phyloP scores from a whole-genome alignment of 2,113 vertebrate genomes.

The Numida meleagris region DNA sequence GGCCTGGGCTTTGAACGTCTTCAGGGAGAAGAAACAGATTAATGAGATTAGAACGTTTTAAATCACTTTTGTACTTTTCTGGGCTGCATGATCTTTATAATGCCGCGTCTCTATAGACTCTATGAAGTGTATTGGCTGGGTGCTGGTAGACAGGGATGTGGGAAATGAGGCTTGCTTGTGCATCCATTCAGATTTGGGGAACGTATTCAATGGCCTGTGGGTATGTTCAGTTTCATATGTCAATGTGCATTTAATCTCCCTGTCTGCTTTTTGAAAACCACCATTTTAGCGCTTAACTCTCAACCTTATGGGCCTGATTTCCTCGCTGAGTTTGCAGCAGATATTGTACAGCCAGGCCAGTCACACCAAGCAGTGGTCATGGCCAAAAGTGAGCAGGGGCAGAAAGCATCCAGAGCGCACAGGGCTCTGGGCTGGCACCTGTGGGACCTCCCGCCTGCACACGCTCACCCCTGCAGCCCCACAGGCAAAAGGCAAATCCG shows the following conservation, averaged over 20 bases:
- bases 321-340: background rate
- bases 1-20: constrained; percentile 30
- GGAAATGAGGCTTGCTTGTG: background rate
- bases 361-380: background rate
- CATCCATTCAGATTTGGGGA: background rate
- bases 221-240: background rate
- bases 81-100: background rate
- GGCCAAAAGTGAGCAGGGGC: background rate
- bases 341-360: background rate
- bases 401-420: background rate
- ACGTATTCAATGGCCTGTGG: background rate
- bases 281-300: background rate
- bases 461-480: accelerated
- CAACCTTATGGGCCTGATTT: background rate
- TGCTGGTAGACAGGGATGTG: background rate
- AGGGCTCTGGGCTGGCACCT: background rate
- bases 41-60: constrained; percentile 42
- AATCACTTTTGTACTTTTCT: constrained; percentile 40
- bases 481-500: background rate
- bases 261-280: background rate
- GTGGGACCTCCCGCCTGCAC: accelerated
- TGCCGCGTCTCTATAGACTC: background rate
- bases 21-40: constrained; percentile 40
- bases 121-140: background rate
- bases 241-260: background rate